Evolutionary conservation across 2,113 vertebrate genomes (phyloP).

Genomic region (Orientallactaga bullata): DNA sequence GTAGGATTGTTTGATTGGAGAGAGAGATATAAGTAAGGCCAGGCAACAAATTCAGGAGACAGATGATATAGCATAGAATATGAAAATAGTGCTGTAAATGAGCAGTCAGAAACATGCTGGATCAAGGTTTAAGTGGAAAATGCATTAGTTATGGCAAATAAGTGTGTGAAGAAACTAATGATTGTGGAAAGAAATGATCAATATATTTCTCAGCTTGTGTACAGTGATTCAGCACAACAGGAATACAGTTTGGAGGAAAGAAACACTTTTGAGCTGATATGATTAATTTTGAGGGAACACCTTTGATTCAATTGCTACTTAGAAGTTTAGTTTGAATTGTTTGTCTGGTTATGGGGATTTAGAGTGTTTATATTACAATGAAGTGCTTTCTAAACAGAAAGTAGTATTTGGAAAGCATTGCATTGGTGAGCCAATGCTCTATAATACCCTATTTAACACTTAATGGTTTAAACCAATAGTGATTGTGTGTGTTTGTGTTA

Average conservation of each 20-base stretch:
- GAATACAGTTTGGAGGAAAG: background rate
- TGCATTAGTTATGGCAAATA: background rate
- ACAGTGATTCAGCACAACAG: background rate
- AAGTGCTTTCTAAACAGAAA: background rate
- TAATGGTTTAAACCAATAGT: background rate
- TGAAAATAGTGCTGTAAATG: background rate
- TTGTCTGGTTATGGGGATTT: background rate
- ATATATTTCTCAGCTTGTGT: background rate
- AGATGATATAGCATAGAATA: background rate
- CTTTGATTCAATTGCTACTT: background rate
- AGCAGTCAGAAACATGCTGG: background rate
- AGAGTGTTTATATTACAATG: background rate
- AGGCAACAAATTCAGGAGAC: background rate
- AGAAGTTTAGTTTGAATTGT: background rate
- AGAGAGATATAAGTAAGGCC: background rate
- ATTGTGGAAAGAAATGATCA: background rate
- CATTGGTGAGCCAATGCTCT: background rate
- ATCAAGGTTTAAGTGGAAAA: conserved; percentile 9
- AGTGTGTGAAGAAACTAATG: background rate
- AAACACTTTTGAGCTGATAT: background rate
- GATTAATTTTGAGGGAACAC: background rate
- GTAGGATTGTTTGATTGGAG: background rate
- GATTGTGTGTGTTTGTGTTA: background rate
- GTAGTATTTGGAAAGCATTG: background rate
- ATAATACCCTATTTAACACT: background rate